phyloP scores from a whole-genome alignment of 2,888 invertebrate species.

The Omphaloscelis lunosa region DNA sequence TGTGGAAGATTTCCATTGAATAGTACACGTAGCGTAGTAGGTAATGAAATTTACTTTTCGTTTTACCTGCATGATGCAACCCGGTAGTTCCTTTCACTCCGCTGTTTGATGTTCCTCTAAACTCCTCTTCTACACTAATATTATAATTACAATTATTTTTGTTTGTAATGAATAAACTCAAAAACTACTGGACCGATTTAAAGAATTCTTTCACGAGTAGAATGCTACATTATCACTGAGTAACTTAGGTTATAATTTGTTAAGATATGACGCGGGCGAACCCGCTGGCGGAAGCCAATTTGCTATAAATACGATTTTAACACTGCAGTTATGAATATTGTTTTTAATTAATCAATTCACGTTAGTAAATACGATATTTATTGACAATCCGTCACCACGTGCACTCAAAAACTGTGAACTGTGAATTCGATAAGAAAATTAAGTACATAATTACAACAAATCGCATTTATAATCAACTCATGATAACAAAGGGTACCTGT shows the following conservation, averaged over 20 bases:
- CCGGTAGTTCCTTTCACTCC: background rate
- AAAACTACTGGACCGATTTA: too few relatives aligned
- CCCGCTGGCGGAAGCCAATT: too few relatives aligned
- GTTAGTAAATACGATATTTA: background rate
- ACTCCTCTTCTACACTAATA: background rate
- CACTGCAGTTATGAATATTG: conserved; percentile 3
- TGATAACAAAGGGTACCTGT: conserved; percentile 44
- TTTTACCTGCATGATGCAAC: conserved; percentile 44
- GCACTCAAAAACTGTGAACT: conserved; percentile 42
- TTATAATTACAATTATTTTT: too few relatives aligned
- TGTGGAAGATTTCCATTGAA: background rate
- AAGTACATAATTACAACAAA: conserved; percentile 44
- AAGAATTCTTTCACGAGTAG: too few relatives aligned
- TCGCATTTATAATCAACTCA: conserved; percentile 45
- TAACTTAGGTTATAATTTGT: too few relatives aligned
- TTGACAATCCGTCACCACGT: conserved; percentile 18
- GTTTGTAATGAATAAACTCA: too few relatives aligned
- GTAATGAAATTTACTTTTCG: conserved; percentile 1
- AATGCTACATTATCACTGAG: too few relatives aligned
- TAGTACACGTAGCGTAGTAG: background rate
- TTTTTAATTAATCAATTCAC: background rate
- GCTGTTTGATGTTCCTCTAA: background rate
- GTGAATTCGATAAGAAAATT: conserved; percentile 36
- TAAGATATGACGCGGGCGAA: too few relatives aligned
- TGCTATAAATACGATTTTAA: background rate